These are phyloP conservation scores for Polyploca ridens DNA, from an alignment of 2,888 invertebrate species.

Conservation along the genomic window DNA sequence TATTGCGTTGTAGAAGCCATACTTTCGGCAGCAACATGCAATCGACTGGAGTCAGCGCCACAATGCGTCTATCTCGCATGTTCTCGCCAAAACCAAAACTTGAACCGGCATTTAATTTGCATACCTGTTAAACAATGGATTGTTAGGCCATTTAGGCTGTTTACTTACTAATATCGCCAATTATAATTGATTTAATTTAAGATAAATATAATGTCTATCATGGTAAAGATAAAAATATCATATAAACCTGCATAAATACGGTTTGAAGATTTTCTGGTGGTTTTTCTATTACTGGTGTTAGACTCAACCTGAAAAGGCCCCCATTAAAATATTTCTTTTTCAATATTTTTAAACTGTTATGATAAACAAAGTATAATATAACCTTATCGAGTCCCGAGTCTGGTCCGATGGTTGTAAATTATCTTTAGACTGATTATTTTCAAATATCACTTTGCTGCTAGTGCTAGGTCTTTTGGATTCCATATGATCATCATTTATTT, in stretches of 20 bases:
- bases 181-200: too few relatives aligned
- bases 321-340: too few relatives aligned
- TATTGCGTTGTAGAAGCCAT: slow-evolving; percentile 87
- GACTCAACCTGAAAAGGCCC: slow-evolving; percentile 53
- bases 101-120: slow-evolving; percentile 83
- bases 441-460: slow-evolving; percentile 13
- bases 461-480: slow-evolving; percentile 23
- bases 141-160: too few relatives aligned
- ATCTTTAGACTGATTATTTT: slow-evolving; percentile 36
- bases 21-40: slow-evolving; percentile 89
- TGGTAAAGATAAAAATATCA: neutral
- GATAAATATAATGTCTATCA: too few relatives aligned
- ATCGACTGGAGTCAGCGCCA: slow-evolving; percentile 86
- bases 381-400: slow-evolving; percentile 50
- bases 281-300: slow-evolving; percentile 32
- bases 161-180: too few relatives aligned
- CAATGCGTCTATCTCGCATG: slow-evolving; percentile 87
- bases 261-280: slow-evolving; percentile 51
- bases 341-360: too few relatives aligned
- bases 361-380: too few relatives aligned
- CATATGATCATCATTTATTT: slow-evolving; percentile 17
- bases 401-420: slow-evolving; percentile 39
- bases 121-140: slow-evolving; percentile 71
- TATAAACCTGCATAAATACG: slow-evolving; percentile 79
- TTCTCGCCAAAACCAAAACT: slow-evolving; percentile 90